These are phyloP conservation scores for Ernsta delagoae DNA, from an alignment of 2,888 invertebrate species.

Conservation along the genomic window DNA sequence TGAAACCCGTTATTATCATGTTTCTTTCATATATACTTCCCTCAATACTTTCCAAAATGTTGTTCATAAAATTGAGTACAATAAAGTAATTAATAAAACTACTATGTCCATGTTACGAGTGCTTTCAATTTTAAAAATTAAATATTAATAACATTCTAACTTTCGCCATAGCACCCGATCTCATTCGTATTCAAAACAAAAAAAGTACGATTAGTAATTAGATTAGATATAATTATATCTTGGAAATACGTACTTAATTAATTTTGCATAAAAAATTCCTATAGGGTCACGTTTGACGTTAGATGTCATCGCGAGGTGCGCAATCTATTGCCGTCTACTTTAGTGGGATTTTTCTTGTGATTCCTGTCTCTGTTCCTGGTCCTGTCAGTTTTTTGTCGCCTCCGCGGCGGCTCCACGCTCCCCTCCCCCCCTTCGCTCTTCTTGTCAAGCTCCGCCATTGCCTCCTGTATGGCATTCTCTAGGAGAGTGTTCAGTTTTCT, in stretches of 20 bases:
- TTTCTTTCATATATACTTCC: constrained; percentile 10
- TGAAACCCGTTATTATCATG: constrained; percentile 29
- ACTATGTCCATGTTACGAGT: constrained; percentile 4
- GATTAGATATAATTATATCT: not conserved
- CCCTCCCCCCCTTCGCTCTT: constrained; percentile 68
- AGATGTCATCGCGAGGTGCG: constrained; percentile 79
- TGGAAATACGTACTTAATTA: not conserved
- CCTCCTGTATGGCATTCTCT: constrained; percentile 96
- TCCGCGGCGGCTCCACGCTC: constrained; percentile 37
- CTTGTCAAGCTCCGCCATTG: constrained; percentile 94
- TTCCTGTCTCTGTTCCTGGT: constrained; percentile 57
- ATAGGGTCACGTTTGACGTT: not conserved
- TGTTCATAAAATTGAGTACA: not conserved
- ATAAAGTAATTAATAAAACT: not conserved
- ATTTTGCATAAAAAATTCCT: not conserved
- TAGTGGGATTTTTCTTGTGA: constrained; percentile 57
- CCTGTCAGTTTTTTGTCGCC: constrained; percentile 59
- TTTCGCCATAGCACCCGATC: constrained; percentile 29
- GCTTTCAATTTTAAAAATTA: not conserved
- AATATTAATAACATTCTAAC: not conserved
- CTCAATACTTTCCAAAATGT: not conserved
- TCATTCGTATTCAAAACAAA: constrained; percentile 15
- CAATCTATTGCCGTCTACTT: constrained; percentile 68
- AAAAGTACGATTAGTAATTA: too few species aligned
- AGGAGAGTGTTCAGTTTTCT: constrained; percentile 96